These are phyloP conservation scores for Lasiurus borealis DNA, from an alignment of 2,113 vertebrate genomes.

Conservation along the genomic window DNA sequence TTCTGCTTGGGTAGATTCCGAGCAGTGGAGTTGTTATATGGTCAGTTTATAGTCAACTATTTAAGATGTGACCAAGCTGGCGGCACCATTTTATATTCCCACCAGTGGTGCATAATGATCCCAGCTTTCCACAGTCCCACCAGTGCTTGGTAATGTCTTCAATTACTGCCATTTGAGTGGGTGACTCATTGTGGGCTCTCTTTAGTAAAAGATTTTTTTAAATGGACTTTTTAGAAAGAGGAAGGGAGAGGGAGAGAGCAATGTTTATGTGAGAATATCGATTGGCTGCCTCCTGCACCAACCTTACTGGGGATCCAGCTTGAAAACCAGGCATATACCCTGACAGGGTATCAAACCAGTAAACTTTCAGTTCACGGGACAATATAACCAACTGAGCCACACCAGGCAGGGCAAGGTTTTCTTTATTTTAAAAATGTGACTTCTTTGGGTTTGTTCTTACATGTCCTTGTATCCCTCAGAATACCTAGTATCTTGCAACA, in stretches of 20 bases:
- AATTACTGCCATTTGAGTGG: neutral
- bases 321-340: no score
- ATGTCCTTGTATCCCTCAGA: neutral
- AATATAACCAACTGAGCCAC: no score
- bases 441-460: neutral
- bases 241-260: no score
- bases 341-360: no score
- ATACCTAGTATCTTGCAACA: neutral
- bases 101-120: neutral
- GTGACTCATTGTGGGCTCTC: neutral
- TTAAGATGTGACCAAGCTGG: neutral
- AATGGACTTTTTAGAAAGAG: no score
- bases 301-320: no score
- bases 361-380: no score
- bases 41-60: neutral
- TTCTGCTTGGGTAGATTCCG: neutral
- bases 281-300: no score
- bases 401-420: neutral
- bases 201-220: no score
- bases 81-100: neutral
- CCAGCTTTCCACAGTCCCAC: neutral
- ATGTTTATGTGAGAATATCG: no score
- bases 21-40: neutral
- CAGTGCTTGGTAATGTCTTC: neutral
- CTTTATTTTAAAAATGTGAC: slow-evolving; percentile 19